Evolutionary conservation across 2,888 invertebrate species (phyloP), one percentile per base, ranked within the genome.

Genomic region (Mechanitis mazaeus): DNA sequence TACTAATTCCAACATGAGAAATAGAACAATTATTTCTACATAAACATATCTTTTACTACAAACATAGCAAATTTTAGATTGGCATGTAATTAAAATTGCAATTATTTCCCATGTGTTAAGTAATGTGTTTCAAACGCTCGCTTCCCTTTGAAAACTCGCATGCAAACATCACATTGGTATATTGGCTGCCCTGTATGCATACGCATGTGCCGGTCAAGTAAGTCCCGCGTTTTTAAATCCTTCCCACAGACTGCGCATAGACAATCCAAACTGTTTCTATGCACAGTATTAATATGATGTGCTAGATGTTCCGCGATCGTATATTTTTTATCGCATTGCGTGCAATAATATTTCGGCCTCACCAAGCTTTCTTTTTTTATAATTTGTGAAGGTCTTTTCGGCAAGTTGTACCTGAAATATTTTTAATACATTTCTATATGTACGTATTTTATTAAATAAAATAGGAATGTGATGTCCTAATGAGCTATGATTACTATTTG

Each of bases 231-330:
- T 59, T 70, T 71, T 38, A 75, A 50, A 54, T 74, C 69, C 35
- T 74, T 76, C 2, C 71, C 72, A 47, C 79, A 78, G 2, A 75
- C 65, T 0, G 66, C 66, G 58, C 75, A 75, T 7, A 60, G 59
- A 58, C 60, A 67, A 45, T 71, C 68, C 5, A 66, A 58, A 3
- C 55, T 59, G 20, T 67, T 71, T 33, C 63, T 68, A 45, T 76
- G 76, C 6, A 63, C 69, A 6, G 61, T 69, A n/a, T 61, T 70
- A 3, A 72, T 65, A 33, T 77, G 76, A 11, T 72, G 69, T 0
- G 68, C 65, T 28, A 78, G 59, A 45, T 74, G 69, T n/a, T 75
- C 68, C 1, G 71, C 65, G 11, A 70, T 60, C 5, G 66, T 56
- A 45, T 70, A 75, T 38, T 69, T 69, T 62, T 77, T 78, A 0